Percentiles rank a stretch among this genome's conserved stretches.
Evolutionary conservation across 1,140 invertebrate genomes (phyloP).

Genomic region (Rhizoglyphus robini): DNA sequence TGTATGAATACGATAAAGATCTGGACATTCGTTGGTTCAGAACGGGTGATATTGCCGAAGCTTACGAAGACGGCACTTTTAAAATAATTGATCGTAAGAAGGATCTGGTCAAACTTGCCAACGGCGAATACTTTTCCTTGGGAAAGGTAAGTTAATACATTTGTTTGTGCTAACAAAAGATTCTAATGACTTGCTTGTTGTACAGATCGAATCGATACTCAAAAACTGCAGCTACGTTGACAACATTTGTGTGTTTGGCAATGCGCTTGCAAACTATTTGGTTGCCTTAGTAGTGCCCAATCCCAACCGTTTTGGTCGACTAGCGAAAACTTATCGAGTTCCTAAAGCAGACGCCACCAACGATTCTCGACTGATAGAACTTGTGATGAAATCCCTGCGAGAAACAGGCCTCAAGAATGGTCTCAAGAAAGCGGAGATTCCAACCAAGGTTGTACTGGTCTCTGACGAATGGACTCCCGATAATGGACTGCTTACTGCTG

Average conservation of each 20-base stretch:
- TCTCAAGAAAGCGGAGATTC: constrained; percentile 52
- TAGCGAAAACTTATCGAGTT: constrained; percentile 46
- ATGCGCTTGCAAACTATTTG: constrained; percentile 63
- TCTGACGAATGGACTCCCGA: constrained; percentile 39
- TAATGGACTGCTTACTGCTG: constrained; percentile 39
- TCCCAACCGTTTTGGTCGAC: constrained; percentile 44
- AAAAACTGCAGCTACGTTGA: constrained; percentile 86
- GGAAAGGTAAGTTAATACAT: constrained; percentile 44
- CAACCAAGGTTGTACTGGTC: constrained; percentile 33
- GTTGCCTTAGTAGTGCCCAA: constrained; percentile 87
- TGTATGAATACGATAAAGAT: constrained; percentile 29
- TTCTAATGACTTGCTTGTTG: not conserved
- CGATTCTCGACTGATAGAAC: constrained; percentile 52
- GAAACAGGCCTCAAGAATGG: constrained; percentile 13
- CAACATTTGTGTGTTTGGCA: constrained; percentile 86
- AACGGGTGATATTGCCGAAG: constrained; percentile 25
- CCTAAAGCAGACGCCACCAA: constrained; percentile 59
- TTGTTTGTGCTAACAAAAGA: not conserved
- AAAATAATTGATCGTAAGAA: constrained; percentile 25
- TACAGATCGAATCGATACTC: constrained; percentile 52
- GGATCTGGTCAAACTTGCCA: constrained; percentile 21
- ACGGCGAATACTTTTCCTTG: constrained; percentile 46
- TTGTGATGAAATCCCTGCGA: constrained; percentile 36
- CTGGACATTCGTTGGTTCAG: constrained; percentile 30
- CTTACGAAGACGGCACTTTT: constrained; percentile 21